Evolutionary conservation across 1,140 invertebrate genomes (phyloP).

Genomic region (Lepidurus apus): DNA sequence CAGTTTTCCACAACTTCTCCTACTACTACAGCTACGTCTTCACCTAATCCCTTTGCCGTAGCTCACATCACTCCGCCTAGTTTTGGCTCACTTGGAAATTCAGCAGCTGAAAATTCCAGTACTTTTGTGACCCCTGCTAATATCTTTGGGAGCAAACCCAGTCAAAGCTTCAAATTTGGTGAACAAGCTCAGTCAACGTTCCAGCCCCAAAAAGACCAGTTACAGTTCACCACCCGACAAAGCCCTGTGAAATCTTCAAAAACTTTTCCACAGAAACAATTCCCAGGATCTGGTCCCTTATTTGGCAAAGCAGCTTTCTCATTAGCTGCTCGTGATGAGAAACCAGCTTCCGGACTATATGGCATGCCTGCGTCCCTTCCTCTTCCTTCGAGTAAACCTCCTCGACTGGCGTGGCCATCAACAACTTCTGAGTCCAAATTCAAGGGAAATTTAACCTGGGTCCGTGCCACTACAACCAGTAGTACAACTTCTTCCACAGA

Average conservation of each 20-base stretch:
- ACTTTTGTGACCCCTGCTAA: neutral
- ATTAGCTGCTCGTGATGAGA: neutral
- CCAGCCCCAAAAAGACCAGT: neutral
- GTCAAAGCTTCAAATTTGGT: neutral
- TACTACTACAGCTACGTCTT: too few species aligned
- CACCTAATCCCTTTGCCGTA: too few species aligned
- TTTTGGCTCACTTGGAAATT: too few species aligned
- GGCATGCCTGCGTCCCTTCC: neutral
- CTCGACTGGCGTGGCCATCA: neutral
- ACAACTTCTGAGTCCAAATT: neutral
- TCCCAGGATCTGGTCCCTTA: neutral
- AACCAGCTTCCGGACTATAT: neutral
- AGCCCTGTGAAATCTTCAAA: neutral
- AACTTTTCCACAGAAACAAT: neutral
- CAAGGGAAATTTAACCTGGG: neutral
- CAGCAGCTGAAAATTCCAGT: too few species aligned
- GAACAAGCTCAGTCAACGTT: neutral
- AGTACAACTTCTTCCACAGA: neutral
- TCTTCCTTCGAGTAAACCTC: neutral
- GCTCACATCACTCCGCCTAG: too few species aligned
- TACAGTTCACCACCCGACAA: neutral
- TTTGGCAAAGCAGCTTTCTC: neutral
- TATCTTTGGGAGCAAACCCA: slow-evolving; percentile 24
- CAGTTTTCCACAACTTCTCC: too few species aligned
- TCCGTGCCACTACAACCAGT: neutral